Evolutionary conservation across 2,888 invertebrate species (phyloP).

Genomic region (Stenotaenia linearis): DNA sequence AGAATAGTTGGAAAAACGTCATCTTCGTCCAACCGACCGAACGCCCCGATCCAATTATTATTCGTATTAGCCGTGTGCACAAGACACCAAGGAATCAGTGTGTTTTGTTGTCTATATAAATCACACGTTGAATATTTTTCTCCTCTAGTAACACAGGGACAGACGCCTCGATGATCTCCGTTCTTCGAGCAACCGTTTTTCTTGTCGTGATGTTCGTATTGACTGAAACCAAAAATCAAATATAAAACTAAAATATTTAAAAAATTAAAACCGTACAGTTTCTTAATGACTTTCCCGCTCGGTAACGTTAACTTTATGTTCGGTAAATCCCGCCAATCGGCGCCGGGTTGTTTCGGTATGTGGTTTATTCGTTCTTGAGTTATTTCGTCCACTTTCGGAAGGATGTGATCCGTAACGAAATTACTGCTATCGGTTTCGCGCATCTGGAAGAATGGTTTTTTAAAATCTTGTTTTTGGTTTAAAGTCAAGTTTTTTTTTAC

Average conservation of each 20-base stretch:
- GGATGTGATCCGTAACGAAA: conserved; percentile 65
- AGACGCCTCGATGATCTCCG: conserved; percentile 64
- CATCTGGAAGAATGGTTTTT: not conserved
- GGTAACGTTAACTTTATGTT: conserved; percentile 64
- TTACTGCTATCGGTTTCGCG: not conserved
- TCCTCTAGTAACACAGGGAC: no score
- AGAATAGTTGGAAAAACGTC: conserved; percentile 79
- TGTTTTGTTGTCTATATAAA: conserved; percentile 74
- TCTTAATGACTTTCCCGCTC: conserved; percentile 62
- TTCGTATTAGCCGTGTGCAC: conserved; percentile 80
- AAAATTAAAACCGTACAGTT: conserved; percentile 50
- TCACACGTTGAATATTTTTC: no score
- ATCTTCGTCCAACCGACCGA: conserved; percentile 72
- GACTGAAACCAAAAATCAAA: no score
- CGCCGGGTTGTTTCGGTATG: conserved; percentile 66
- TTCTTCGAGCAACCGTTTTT: conserved; percentile 52
- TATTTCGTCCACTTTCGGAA: conserved; percentile 74
- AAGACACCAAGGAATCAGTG: conserved; percentile 80
- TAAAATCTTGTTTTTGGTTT: no score
- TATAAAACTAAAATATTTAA: no score
- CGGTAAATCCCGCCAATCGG: conserved; percentile 82
- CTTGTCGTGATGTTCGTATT: conserved; percentile 55
- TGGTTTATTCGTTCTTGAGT: conserved; percentile 70
- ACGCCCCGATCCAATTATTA: conserved; percentile 80
- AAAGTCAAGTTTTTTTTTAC: no score